phyloP scores from a whole-genome alignment of 1,140 invertebrate species.

The Habropoda laboriosa region DNA sequence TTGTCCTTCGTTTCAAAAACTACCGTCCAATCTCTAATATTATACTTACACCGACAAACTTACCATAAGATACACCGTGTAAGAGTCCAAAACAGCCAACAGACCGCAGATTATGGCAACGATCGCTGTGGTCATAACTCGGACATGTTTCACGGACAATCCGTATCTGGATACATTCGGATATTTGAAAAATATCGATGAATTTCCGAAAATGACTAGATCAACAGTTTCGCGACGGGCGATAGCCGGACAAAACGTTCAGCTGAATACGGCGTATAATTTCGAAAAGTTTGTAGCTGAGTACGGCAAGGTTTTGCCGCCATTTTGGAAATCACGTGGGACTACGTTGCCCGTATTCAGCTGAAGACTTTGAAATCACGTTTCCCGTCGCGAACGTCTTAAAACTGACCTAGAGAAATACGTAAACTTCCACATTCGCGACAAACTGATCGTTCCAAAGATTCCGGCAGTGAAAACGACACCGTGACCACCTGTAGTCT shows the following conservation, averaged over 20 bases:
- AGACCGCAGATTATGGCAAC: slow-evolving; percentile 54
- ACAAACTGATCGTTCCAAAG: slow-evolving; percentile 63
- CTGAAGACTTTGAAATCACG: too few species aligned
- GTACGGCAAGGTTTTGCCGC: too few species aligned
- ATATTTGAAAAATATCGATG: not conserved
- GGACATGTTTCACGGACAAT: slow-evolving; percentile 59
- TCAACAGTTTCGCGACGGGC: too few species aligned
- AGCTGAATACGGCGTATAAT: too few species aligned
- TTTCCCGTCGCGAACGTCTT: too few species aligned
- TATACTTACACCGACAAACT: slow-evolving; percentile 22
- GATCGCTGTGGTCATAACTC: slow-evolving; percentile 52
- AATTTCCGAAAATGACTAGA: slow-evolving; percentile 10
- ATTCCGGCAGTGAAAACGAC: slow-evolving; percentile 57
- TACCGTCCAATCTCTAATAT: too few species aligned
- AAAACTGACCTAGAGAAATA: slow-evolving; percentile 59
- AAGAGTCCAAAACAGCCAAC: slow-evolving; percentile 68
- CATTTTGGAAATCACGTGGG: too few species aligned
- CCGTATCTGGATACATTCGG: slow-evolving; percentile 54
- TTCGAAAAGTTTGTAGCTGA: too few species aligned
- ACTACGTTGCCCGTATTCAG: too few species aligned
- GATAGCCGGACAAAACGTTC: too few species aligned
- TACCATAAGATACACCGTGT: slow-evolving; percentile 67
- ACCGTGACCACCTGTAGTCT: slow-evolving; percentile 62
- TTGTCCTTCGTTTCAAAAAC: too few species aligned
- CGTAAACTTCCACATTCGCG: slow-evolving; percentile 64